Evolutionary conservation across 2,113 vertebrate genomes (phyloP).

Genomic region (Bubo bubo): DNA sequence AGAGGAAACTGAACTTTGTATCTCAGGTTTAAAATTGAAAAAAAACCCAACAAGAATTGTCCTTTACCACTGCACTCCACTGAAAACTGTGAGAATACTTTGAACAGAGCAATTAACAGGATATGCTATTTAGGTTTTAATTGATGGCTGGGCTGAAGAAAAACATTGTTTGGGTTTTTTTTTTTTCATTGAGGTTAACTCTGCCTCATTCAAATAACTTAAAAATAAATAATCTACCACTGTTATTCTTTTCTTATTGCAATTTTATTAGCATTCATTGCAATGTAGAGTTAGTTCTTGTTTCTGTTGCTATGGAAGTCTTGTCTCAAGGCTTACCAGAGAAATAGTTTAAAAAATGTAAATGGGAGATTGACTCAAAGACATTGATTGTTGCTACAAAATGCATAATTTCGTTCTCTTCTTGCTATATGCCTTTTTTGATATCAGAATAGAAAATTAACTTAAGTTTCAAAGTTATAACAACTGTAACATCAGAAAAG

Average conservation of each 20-base stretch:
- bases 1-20: not conserved
- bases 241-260: not conserved
- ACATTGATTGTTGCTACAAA: not conserved
- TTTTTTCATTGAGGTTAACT: not conserved
- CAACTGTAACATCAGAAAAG: not conserved
- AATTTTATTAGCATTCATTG: not conserved
- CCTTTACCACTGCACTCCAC: not conserved
- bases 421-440: not conserved
- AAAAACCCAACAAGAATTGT: not conserved
- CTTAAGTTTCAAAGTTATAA: not conserved
- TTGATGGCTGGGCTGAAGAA: not conserved
- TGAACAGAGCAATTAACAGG: not conserved
- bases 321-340: not conserved
- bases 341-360: not conserved
- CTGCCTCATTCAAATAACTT: not conserved
- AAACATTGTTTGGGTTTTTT: not conserved
- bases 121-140: not conserved
- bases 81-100: not conserved
- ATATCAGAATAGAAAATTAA: not conserved
- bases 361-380: not conserved
- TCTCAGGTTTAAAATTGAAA: not conserved
- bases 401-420: not conserved
- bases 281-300: not conserved
- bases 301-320: constrained; percentile 48
- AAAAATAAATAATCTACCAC: not conserved